A percentile compares a stretch with the other conserved stretches of the same genome.
Conservation (phyloP, 2,888 invertebrate species). For the Caenorhabditis sp. region DNA sequence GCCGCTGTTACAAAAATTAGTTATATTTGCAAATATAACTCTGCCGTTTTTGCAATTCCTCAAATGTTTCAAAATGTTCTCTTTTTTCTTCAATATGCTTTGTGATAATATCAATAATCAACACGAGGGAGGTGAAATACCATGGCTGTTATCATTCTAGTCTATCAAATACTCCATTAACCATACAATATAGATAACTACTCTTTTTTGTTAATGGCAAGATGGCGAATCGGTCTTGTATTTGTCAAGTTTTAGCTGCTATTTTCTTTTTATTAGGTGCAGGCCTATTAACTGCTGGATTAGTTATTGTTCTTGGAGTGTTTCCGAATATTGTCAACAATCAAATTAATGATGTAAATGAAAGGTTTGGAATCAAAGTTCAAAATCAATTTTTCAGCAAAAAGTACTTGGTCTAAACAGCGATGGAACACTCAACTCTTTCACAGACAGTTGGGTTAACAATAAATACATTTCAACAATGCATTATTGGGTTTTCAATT, state of each 20-base stretch:
- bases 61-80: background rate
- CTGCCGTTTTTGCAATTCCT: too few species aligned
- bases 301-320: slow-evolving; percentile 52
- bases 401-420: slow-evolving; percentile 52
- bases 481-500: slow-evolving; percentile 55
- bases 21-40: too few species aligned
- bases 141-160: background rate
- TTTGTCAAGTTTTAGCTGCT: slow-evolving; percentile 24
- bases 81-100: background rate
- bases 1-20: too few species aligned
- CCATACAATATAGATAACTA: background rate
- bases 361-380: background rate
- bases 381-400: slow-evolving; percentile 31
- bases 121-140: background rate
- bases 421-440: slow-evolving; percentile 55
- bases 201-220: slow-evolving; percentile 7
- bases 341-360: slow-evolving; percentile 46
- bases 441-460: slow-evolving; percentile 48
- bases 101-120: background rate
- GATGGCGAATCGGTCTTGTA: slow-evolving; percentile 31
- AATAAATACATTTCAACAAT: slow-evolving; percentile 46
- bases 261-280: slow-evolving; percentile 47
- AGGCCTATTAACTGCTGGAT: slow-evolving; percentile 47
- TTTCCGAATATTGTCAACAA: slow-evolving; percentile 45
- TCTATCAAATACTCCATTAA: background rate